phyloP scores from a whole-genome alignment of 2,888 invertebrate genomes.

The Pammene fasciana region DNA sequence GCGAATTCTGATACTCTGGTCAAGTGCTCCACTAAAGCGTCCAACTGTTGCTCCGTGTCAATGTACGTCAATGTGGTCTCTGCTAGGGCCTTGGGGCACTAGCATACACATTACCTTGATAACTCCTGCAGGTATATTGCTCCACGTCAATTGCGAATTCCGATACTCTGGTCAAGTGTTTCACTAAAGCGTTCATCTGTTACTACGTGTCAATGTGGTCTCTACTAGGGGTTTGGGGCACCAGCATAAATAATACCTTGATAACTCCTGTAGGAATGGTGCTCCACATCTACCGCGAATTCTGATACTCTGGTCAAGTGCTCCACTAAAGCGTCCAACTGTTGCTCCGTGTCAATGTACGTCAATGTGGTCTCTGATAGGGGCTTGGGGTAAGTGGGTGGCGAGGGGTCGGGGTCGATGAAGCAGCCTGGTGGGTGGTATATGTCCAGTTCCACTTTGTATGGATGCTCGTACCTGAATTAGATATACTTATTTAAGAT shows the following conservation, averaged over 20 bases:
- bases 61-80: slow-evolving; percentile 71
- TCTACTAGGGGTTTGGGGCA: background rate
- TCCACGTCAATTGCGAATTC: too few species aligned
- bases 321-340: slow-evolving; percentile 85
- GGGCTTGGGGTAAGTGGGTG: slow-evolving; percentile 62
- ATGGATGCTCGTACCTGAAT: slow-evolving; percentile 92
- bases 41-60: too few species aligned
- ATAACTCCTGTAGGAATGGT: slow-evolving; percentile 95
- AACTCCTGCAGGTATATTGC: too few species aligned
- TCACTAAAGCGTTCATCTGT: too few species aligned
- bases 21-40: too few species aligned
- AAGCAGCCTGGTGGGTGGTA: slow-evolving; percentile 86
- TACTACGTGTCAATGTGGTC: too few species aligned
- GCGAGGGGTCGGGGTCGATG: slow-evolving; percentile 66
- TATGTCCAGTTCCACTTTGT: slow-evolving; percentile 91
- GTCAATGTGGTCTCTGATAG: slow-evolving; percentile 86
- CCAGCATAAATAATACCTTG: slow-evolving; percentile 84
- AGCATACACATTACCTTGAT: too few species aligned
- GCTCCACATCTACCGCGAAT: slow-evolving; percentile 96
- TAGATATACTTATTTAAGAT: background rate
- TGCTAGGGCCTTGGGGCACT: too few species aligned
- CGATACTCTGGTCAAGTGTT: too few species aligned
- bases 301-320: slow-evolving; percentile 87
- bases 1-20: too few species aligned
- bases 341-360: slow-evolving; percentile 86